Percentiles rank a stretch among this genome's conserved stretches.
phyloP scores from a whole-genome alignment of 2,797 vertebrate genomes.

The Sparus aurata region DNA sequence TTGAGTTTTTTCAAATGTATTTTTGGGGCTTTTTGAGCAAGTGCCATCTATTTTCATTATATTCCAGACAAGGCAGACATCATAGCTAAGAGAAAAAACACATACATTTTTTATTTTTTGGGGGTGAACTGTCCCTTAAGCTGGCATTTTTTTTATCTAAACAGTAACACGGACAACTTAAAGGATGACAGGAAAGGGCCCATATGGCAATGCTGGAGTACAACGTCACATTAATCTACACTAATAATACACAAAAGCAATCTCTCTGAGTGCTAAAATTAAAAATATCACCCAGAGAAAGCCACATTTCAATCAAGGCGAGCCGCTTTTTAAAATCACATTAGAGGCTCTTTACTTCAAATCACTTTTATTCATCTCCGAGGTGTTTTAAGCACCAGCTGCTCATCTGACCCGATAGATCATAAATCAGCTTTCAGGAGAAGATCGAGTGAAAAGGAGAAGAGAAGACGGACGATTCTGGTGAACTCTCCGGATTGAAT shows the following conservation, averaged over 20 bases:
- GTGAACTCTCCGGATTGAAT: conserved; percentile 77
- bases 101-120: no score
- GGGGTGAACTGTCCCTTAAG: no score
- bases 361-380: conserved; percentile 57
- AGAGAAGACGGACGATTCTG: conserved; percentile 74
- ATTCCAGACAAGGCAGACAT: no score
- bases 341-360: conserved; percentile 48
- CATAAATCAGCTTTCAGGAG: conserved; percentile 73
- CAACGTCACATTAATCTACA: conserved; percentile 2
- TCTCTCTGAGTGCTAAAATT: conserved; percentile 19
- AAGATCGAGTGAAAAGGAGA: conserved; percentile 67
- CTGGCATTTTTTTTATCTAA: not conserved
- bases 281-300: not conserved
- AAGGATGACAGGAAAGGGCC: not conserved
- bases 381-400: conserved; percentile 73
- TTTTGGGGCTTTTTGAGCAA: no score
- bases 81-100: no score
- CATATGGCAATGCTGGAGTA: not conserved
- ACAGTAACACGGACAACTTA: not conserved
- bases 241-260: conserved; percentile 17
- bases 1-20: no score
- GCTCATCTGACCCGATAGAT: conserved; percentile 64
- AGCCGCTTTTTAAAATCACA: conserved; percentile 49
- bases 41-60: no score
- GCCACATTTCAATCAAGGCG: conserved; percentile 24